A percentile compares a stretch with the other conserved stretches of the same genome.
Conservation (phyloP, 2,797 vertebrate genomes). For the Chromis chromis region DNA sequence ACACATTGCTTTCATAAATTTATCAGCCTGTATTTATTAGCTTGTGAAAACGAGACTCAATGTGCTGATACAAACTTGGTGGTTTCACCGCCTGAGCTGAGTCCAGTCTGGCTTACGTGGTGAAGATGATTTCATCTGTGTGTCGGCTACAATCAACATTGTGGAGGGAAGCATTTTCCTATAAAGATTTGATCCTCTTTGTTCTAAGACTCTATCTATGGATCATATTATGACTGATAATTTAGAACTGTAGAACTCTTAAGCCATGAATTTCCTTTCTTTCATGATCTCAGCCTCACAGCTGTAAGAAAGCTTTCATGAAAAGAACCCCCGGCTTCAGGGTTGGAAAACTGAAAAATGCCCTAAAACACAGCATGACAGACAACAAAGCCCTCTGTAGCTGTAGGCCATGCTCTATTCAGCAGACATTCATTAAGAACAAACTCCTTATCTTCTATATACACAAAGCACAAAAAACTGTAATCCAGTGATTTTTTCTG, state of each 20-base stretch:
- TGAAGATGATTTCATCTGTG: conserved; percentile 33
- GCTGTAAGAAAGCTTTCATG: background rate
- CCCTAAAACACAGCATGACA: background rate
- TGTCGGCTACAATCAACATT: conserved; percentile 4
- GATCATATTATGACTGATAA: background rate
- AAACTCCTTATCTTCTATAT: background rate
- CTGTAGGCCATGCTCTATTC: background rate
- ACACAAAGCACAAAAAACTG: background rate
- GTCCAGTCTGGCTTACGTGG: conserved; percentile 24
- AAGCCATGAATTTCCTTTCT: background rate
- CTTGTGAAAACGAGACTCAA: conserved; percentile 39
- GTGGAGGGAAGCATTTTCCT: conserved; percentile 4
- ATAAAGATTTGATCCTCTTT: background rate
- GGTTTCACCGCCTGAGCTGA: conserved; percentile 41
- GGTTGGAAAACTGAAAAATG: background rate
- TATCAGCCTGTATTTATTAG: conserved; percentile 51
- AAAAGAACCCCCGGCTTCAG: background rate
- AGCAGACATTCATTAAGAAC: background rate
- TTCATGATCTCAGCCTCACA: background rate
- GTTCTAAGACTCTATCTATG: no score
- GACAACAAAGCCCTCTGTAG: conserved; percentile 1
- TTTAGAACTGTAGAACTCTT: background rate
- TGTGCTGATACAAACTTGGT: conserved; percentile 46
- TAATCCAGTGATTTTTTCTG: background rate
- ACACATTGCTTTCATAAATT: conserved; percentile 37